Percentiles rank a stretch among this genome's conserved stretches.
Conservation (phyloP, 2,113 vertebrate genomes). For the Chrysemys picta region DNA sequence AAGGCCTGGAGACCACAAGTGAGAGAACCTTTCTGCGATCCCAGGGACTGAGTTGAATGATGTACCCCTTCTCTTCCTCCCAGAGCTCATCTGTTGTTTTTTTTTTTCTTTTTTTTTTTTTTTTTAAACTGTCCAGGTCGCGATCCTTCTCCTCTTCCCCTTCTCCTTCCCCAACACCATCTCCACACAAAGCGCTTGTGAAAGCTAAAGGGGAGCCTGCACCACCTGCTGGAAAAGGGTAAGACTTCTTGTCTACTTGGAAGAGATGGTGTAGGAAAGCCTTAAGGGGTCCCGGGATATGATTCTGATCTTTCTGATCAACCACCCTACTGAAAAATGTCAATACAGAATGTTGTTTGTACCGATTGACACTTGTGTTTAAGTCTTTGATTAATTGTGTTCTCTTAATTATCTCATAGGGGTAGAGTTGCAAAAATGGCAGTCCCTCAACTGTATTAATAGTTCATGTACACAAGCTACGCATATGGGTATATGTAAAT, state of each 20-base stretch:
- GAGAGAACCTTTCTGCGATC: background rate
- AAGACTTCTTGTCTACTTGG: background rate
- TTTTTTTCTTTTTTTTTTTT: background rate
- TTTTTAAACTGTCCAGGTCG: slow-evolving; percentile 79
- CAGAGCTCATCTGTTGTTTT: background rate
- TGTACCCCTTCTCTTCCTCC: background rate
- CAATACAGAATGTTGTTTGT: background rate
- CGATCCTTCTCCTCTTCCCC: slow-evolving; percentile 92
- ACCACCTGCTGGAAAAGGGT: slow-evolving; percentile 85
- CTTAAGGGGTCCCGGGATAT: no score
- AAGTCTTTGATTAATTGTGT: background rate
- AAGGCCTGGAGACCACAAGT: background rate
- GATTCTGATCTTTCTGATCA: background rate
- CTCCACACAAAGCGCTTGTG: slow-evolving; percentile 83
- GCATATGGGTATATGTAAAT: background rate
- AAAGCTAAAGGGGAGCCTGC: slow-evolving; percentile 89
- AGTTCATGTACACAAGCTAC: background rate
- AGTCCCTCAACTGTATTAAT: background rate
- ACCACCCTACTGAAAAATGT: background rate
- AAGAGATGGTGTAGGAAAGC: fast-evolving
- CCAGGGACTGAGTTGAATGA: background rate
- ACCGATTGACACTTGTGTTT: background rate
- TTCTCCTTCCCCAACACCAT: slow-evolving; percentile 88
- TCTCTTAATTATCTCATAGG: background rate
- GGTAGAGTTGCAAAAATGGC: background rate